Evolutionary conservation across 1,140 invertebrate genomes (phyloP), one percentile per base, ranked within the genome.

Genomic region (Drosophila ananassae): DNA sequence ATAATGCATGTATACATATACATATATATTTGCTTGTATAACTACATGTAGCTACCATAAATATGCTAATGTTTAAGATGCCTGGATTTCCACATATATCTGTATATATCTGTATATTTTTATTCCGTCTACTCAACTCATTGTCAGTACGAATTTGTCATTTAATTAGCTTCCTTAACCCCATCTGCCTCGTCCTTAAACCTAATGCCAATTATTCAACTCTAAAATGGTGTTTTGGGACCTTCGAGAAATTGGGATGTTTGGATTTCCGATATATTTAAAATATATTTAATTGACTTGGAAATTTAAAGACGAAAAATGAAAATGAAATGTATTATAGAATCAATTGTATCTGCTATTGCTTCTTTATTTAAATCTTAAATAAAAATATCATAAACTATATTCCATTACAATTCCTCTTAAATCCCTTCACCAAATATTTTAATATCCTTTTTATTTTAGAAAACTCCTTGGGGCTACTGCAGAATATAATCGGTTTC

Each of bases 31-130:
- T 64, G 48, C 47, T 74, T 85, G 77, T 85, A 85, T 81, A 85
- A 66, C 74, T 87, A 77, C 77, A 50, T 63, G 81, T 87, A 75
- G 44, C 66, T 84, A 76, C 52, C 48, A 54, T 84, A 85, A 73
- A 84, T 84, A 79, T 84, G 62, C 58, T 72, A 67, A 44, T 44
- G 61, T 79, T 79, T 51, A 68, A 54, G 71, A 84, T 83, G 66
- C 62, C 67, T 73, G 73, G 57, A 60, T 72, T 66, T 46, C 46
- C 44, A 55, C 21, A 21, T 50, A 64, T 46, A 58, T 51, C 37
- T 51, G 10, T 37, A 37, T 10, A 46, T 50, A 46, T 73, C 41
- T 41, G 34, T 8, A 41, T 46, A 50, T 53, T 44, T 44, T 44
- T 46, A 66, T 61, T 8, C 53, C 51, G 34, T 62, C 52, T 77